Evolutionary conservation across 2,797 vertebrate genomes (phyloP).

Genomic region (Pangasius mekongensis): DNA sequence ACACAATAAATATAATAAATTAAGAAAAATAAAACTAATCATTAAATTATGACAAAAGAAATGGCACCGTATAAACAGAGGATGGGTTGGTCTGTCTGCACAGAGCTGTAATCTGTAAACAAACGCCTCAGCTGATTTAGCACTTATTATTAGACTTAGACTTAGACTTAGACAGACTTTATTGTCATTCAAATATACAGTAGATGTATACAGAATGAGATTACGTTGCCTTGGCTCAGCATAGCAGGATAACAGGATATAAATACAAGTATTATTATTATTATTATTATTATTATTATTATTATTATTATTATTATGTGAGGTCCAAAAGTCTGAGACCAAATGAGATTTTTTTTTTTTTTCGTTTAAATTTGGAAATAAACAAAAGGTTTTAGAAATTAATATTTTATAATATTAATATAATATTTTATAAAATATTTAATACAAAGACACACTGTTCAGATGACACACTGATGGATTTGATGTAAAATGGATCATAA

Average conservation of each 20-base stretch:
- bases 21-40: not conserved
- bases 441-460: not conserved
- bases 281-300: too few relatives aligned
- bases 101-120: not conserved
- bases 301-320: not conserved
- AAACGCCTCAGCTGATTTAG: not conserved
- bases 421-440: not conserved
- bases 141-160: not conserved
- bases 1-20: not conserved
- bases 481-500: not conserved
- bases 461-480: not conserved
- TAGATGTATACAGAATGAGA: too few relatives aligned
- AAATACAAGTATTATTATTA: too few relatives aligned
- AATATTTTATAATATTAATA: too few relatives aligned
- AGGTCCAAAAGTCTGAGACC: not conserved
- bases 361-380: not conserved
- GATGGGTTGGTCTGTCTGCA: too few relatives aligned
- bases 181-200: too few relatives aligned
- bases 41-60: not conserved
- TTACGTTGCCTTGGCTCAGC: too few relatives aligned
- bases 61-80: not conserved
- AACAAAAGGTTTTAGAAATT: not conserved
- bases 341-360: not conserved
- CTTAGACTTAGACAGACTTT: too few relatives aligned
- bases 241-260: too few relatives aligned